Evolutionary conservation across 2,797 vertebrate species (phyloP).

Genomic region (Heteromormyrus szaboi): DNA sequence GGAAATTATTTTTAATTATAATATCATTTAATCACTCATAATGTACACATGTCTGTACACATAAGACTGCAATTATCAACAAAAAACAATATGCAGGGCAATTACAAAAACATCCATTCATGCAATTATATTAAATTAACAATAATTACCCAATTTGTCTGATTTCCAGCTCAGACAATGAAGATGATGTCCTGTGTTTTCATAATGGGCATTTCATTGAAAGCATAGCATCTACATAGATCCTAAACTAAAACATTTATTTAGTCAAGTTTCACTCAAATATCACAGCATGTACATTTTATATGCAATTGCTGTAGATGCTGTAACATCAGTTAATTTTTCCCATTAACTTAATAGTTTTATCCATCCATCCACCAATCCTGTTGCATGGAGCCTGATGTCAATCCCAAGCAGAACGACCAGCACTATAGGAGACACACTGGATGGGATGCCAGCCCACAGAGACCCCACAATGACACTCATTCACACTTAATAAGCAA

Average conservation of each 20-base stretch:
- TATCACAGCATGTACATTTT: neutral
- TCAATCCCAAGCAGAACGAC: neutral
- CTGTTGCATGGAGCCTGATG: neutral
- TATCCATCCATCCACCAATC: neutral
- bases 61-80: conserved; percentile 7
- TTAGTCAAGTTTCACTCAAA: neutral
- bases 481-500: neutral
- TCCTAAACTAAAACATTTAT: neutral
- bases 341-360: neutral
- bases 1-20: neutral
- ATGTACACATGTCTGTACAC: conserved; percentile 7
- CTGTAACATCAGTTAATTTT: neutral
- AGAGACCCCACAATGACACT: neutral
- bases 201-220: neutral
- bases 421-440: neutral
- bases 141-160: conserved; percentile 19
- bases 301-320: neutral
- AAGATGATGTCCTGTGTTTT: neutral
- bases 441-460: neutral
- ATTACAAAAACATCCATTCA: conserved; percentile 15
- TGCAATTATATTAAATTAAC: conserved; percentile 18
- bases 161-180: neutral
- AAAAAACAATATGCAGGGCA: neutral
- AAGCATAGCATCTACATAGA: neutral
- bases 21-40: conserved; percentile 14